These are phyloP conservation scores for Oceanites oceanicus DNA, from an alignment of 2,113 vertebrate genomes.

Conservation along the genomic window DNA sequence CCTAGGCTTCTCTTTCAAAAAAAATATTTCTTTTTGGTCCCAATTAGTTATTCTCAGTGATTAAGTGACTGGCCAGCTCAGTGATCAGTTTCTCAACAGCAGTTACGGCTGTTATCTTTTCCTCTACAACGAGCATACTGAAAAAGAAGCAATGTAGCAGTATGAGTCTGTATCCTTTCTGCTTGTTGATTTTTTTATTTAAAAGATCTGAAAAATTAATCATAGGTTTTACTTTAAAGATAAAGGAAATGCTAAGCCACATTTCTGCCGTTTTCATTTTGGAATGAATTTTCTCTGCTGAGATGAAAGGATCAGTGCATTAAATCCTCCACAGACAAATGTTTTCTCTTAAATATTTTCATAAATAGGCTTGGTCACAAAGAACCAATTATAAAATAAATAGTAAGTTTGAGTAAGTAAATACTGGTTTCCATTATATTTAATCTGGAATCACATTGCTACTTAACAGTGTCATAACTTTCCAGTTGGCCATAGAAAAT, in stretches of 20 bases:
- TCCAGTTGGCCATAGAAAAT: neutral
- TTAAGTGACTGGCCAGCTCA: neutral
- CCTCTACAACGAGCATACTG: neutral
- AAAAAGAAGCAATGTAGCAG: neutral
- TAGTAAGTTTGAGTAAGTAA: neutral
- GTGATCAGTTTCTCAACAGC: neutral
- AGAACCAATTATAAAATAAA: neutral
- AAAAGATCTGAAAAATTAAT: neutral
- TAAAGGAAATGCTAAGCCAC: neutral
- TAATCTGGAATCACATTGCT: neutral
- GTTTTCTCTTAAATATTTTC: neutral
- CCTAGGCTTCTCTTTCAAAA: neutral
- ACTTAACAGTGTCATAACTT: neutral
- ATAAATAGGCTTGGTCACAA: neutral
- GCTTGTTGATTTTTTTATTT: neutral
- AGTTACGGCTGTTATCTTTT: neutral
- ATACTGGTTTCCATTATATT: neutral
- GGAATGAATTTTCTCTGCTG: neutral
- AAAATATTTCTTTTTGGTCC: neutral
- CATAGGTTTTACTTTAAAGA: neutral
- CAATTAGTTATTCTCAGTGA: neutral
- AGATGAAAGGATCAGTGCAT: neutral
- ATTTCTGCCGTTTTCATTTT: neutral
- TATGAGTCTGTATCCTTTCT: neutral
- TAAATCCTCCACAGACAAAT: neutral